Evolutionary conservation across 2,797 vertebrate genomes (phyloP).

Genomic region (Fistularia commersonii): DNA sequence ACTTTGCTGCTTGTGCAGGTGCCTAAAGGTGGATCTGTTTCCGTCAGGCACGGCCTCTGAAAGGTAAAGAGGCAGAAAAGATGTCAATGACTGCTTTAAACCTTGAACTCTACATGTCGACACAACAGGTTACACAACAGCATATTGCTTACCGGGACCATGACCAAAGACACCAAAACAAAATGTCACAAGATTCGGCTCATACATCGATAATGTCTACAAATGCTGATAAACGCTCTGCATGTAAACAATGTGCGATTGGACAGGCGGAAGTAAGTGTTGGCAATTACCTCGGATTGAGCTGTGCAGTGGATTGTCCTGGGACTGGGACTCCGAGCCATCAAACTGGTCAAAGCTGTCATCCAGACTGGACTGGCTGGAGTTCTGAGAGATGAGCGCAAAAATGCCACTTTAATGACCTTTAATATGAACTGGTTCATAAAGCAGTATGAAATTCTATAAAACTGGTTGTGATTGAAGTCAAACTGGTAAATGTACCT

Average conservation of each 20-base stretch:
- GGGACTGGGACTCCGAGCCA: constrained; percentile 30
- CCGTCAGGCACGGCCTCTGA: constrained; percentile 51
- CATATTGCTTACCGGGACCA: not conserved
- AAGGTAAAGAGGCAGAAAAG: not conserved
- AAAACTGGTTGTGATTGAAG: too few relatives aligned
- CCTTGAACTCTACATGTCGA: constrained; percentile 15
- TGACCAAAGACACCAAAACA: not conserved
- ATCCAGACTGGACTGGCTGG: constrained; percentile 76
- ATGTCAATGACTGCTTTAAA: constrained; percentile 4
- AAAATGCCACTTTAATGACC: not conserved
- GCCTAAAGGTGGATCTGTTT: constrained; percentile 33
- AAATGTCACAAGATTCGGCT: not conserved
- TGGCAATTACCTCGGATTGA: constrained; percentile 58
- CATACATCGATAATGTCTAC: not conserved
- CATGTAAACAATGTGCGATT: not conserved
- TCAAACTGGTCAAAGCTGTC: constrained; percentile 62
- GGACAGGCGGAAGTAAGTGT: not conserved
- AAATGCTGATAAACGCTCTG: not conserved
- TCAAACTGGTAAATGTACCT: too few relatives aligned
- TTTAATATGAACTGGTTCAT: not conserved
- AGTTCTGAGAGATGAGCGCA: constrained; percentile 62
- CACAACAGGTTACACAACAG: not conserved
- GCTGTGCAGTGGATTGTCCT: constrained; percentile 37
- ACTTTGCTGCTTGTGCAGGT: constrained; percentile 41
- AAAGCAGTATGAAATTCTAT: too few relatives aligned